Base-by-base conservation (phyloP, 2,888 invertebrate species). In the Nymphalis polychloros region DNA sequence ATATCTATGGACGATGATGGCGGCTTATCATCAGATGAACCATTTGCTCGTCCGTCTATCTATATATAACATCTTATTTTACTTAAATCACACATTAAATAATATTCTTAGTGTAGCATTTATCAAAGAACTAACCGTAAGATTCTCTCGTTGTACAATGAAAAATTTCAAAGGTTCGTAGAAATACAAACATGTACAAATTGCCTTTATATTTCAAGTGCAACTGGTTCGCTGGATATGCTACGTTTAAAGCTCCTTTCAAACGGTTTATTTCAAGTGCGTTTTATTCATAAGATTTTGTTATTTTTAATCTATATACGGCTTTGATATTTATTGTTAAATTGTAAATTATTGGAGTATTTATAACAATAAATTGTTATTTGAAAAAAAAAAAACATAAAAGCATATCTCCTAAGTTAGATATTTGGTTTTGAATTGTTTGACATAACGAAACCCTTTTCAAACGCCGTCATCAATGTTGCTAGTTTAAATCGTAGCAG, bases 161-260 rank as follows among this genome's bases (percentile, higher is more conserved):
- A 68, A 68, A 68, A 61, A 64, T 68, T 68, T 64, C 68, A 64
- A 68, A 64, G 68, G 64, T 64, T 64, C 61, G 63, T 62, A 67
- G 64, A 64, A 71, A 64, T 66, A 68, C 63, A 60, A 70, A 67
- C 70, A 64, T 68, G 68, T 71, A 71, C 69, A 73, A 71, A 73
- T 71, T 62, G 71, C 69, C 68, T 73, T 68, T 71, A 73, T 73
- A 73, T 73, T 72, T 72, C 72, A 72, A 66, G 61, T 61, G 68
- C 68, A 64, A 68, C 48, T 67, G 72, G 64, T 61, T 61, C 50
- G 41, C 61, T 59, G 48, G 53, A 64, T 57, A 48, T 60, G 31
- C 59, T 47, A 23, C 59, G 63, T 20, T 35, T 60, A 52, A 68
- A 64, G 13, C 6, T 6, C 53, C 16, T 13, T 55, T 60, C 59